Conservation (phyloP, 2,113 vertebrate genomes). For the Dicrurus megarhynchus region DNA sequence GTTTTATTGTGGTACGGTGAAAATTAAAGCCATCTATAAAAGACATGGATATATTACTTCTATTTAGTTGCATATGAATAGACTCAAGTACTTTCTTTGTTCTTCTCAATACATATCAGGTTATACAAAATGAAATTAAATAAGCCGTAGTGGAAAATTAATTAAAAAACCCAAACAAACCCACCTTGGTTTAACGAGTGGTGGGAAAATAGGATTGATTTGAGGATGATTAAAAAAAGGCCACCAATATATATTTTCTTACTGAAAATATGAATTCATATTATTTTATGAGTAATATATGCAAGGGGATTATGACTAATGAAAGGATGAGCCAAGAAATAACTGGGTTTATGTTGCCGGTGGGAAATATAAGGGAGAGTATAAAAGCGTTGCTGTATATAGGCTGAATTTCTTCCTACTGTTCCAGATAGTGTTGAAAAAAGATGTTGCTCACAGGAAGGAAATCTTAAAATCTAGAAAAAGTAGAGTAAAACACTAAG, state of each 20-base stretch:
- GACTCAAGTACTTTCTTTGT: neutral
- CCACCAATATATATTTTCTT: neutral
- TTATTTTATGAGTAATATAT: conserved; percentile 53
- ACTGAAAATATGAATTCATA: neutral
- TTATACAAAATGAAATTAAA: conserved; percentile 18
- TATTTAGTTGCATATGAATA: conserved; percentile 10
- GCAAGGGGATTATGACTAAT: conserved; percentile 10
- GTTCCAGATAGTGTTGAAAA: neutral
- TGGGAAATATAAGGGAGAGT: conserved; percentile 29
- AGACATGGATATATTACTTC: conserved; percentile 5
- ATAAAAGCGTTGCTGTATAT: neutral
- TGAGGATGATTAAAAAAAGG: neutral
- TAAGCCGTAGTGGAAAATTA: neutral
- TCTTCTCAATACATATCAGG: neutral
- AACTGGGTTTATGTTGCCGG: conserved; percentile 13
- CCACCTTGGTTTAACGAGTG: neutral
- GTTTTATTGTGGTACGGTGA: neutral
- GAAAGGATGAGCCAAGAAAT: conserved; percentile 45
- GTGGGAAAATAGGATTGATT: neutral
- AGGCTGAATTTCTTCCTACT: neutral
- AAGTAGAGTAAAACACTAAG: neutral
- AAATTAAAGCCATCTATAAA: conserved; percentile 56
- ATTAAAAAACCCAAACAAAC: neutral
- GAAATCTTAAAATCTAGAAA: neutral
- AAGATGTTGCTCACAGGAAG: neutral